Conservation (phyloP, 1,140 invertebrate species). For the Polypedilum vanderplanki region DNA sequence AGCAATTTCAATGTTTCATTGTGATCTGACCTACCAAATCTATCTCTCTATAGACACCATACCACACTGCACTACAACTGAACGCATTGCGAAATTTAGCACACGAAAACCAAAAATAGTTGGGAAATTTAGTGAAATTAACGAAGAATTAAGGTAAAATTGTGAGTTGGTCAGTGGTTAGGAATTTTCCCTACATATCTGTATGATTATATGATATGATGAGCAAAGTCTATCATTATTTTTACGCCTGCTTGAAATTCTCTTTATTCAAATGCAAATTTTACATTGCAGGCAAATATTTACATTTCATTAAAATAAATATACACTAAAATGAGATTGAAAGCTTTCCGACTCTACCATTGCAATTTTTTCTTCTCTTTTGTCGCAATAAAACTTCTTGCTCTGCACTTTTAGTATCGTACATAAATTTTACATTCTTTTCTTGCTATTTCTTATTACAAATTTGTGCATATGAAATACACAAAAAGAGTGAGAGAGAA, state of each 20-base stretch:
- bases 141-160: no score
- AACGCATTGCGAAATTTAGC: neutral
- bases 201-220: no score
- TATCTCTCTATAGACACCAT: neutral
- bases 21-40: neutral
- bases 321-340: constrained; percentile 13
- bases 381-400: neutral
- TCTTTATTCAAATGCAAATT: neutral
- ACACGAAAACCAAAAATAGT: neutral
- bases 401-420: neutral
- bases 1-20: neutral
- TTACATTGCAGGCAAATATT: neutral
- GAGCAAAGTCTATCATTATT: no score
- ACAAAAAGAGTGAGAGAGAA: neutral
- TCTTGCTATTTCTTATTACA: constrained; percentile 1
- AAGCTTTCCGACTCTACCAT: neutral
- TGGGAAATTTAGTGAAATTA: no score
- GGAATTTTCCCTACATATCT: no score
- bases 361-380: neutral
- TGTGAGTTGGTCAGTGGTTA: no score
- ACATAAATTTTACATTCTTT: constrained; percentile 14
- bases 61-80: neutral
- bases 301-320: constrained; percentile 11
- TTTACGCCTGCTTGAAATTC: no score
- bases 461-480: neutral